Evolutionary conservation across 2,113 vertebrate species (phyloP).

Genomic region (Alouatta palliata): DNA sequence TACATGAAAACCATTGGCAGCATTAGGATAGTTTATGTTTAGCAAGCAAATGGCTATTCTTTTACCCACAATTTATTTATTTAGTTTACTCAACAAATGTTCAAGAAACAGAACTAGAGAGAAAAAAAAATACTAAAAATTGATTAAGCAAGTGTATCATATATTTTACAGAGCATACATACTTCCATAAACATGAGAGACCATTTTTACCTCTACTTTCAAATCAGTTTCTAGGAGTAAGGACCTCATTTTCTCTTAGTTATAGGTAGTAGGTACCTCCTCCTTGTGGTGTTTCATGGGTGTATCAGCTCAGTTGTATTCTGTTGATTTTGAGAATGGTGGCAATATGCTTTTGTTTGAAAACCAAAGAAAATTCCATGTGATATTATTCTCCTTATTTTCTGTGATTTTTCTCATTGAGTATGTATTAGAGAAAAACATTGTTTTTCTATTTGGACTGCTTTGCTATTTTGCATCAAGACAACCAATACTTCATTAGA

Average conservation of each 20-base stretch:
- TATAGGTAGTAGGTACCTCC: not conserved
- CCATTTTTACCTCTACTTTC: not conserved
- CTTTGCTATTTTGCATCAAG: constrained; percentile 34
- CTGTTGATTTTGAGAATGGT: not conserved
- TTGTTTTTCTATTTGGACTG: not conserved
- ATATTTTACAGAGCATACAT: not conserved
- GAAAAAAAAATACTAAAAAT: not conserved
- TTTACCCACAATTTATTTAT: not conserved
- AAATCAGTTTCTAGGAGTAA: not conserved
- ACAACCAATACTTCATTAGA: not conserved
- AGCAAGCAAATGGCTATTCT: not conserved
- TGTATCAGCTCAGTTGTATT: not conserved
- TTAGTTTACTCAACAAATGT: not conserved
- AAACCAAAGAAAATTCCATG: not conserved
- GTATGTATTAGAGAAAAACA: not conserved
- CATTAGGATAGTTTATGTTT: not conserved
- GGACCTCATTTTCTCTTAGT: not conserved
- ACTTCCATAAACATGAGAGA: not conserved
- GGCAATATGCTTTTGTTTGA: not conserved
- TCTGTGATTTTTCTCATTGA: constrained; percentile 23
- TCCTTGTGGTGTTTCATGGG: not conserved
- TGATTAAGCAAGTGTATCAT: not conserved
- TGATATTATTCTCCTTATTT: not conserved
- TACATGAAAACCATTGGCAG: not conserved
- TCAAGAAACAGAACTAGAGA: not conserved